phyloP scores from a whole-genome alignment of 2,888 invertebrate genomes.

The Ypsolopha scabrella region DNA sequence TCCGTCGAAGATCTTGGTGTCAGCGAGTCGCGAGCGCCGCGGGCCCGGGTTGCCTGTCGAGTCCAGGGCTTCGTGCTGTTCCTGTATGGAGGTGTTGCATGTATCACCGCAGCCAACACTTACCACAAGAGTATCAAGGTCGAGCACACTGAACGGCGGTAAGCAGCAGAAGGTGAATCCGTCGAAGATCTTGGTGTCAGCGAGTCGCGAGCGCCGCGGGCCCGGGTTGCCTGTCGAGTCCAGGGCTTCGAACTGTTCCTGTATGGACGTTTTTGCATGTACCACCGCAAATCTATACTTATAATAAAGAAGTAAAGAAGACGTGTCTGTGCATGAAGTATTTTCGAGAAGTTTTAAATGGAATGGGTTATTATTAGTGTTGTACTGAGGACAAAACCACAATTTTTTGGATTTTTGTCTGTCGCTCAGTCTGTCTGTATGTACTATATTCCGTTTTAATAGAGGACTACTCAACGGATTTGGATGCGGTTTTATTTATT shows the following conservation, averaged over 20 bases:
- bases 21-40: slow-evolving; percentile 45
- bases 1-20: slow-evolving; percentile 49
- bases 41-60: slow-evolving; percentile 64
- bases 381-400: too few species aligned
- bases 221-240: slow-evolving; percentile 65
- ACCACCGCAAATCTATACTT: neutral
- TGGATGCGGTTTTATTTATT: too few species aligned
- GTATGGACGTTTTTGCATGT: neutral
- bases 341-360: too few species aligned
- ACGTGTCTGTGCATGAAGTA: too few species aligned
- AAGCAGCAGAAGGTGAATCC: slow-evolving; percentile 64
- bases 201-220: slow-evolving; percentile 54
- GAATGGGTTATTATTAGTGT: too few species aligned
- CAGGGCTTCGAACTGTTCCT: slow-evolving; percentile 64
- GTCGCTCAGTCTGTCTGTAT: too few species aligned
- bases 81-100: slow-evolving; percentile 25
- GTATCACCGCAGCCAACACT: too few species aligned
- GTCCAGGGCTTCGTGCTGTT: slow-evolving; percentile 65
- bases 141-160: slow-evolving; percentile 54
- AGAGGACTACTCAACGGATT: too few species aligned
- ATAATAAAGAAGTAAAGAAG: slow-evolving; percentile 3
- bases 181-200: slow-evolving; percentile 44
- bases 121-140: slow-evolving; percentile 41
- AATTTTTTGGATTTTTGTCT: too few species aligned
- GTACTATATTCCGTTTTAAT: too few species aligned